Evolutionary conservation across 2,888 invertebrate genomes (phyloP), one percentile per base, ranked within the genome.

Genomic region (Danaus chrysippus): DNA sequence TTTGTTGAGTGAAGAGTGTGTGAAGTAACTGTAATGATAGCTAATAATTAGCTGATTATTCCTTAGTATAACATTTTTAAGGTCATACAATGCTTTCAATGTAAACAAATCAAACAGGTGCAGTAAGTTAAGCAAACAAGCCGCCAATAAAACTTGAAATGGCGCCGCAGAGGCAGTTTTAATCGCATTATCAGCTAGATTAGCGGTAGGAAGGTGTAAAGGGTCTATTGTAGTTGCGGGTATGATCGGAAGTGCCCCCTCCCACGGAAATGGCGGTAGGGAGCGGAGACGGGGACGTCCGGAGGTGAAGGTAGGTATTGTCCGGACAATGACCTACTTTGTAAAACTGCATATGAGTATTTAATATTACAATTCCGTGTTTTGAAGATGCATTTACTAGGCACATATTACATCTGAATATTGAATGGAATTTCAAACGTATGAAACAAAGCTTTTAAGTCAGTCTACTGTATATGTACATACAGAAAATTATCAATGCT

Each of bases 251-350:
- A 76, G 73, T 68, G 67, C 68, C 70, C 71, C 68, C 70, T 66
- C 68, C 72, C 73, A 73, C 61, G 88, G 87, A 88, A 84, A 81
- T 82, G 81, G 86, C 79, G 87, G 89, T 82, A 82, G 81, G 78
- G 82, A 81, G 78, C 87, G 84, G 88, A 87, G 87, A 87, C 89
- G 84, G 83, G 77, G 77, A 77, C 82, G 76, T 88, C 87, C 87
- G 87, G 84, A 84, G 84, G 86, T 83, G 83, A 81, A 80, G 75
- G 77, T 70, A 72, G 71, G 77, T 76, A 75, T 80, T 76, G 72
- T 67, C 71, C 78, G 79, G 72, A 79, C 77, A 69, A 64, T 62
- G 68, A 70, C 70, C 73, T 68, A 69, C 67, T 72, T 70, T 70
- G 56, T 56, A 64, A 65, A 68, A 68, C 60, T 59, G 52, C 49